Evolutionary conservation across 2,888 invertebrate genomes (phyloP).

Genomic region (Scrobipalpa atriplicella): DNA sequence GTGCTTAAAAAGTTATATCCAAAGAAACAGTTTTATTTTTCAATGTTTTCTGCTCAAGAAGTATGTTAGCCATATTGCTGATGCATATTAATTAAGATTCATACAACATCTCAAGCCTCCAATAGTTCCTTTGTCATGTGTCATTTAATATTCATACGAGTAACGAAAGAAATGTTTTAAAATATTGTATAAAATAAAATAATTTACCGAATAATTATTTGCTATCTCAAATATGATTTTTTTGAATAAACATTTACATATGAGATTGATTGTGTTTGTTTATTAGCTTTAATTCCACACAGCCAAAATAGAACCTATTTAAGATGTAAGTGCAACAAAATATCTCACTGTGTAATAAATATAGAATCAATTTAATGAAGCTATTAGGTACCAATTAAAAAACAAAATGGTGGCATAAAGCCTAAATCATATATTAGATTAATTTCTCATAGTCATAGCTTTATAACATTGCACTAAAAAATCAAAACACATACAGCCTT

Average conservation of each 20-base stretch:
- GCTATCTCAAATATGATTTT: slow-evolving; percentile 81
- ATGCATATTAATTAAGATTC: slow-evolving; percentile 62
- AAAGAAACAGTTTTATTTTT: slow-evolving; percentile 11
- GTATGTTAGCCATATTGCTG: slow-evolving; percentile 71
- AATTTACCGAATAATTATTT: slow-evolving; percentile 76
- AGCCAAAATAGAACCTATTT: background rate
- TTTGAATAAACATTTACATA: slow-evolving; percentile 80
- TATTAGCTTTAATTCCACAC: background rate
- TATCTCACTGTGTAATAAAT: too few relatives aligned
- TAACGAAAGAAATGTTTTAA: slow-evolving; percentile 66
- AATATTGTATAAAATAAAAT: slow-evolving; percentile 71
- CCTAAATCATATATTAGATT: too few relatives aligned
- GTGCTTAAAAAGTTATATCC: too few relatives aligned
- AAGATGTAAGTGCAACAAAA: too few relatives aligned
- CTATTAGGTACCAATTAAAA: too few relatives aligned
- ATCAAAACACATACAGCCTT: slow-evolving; percentile 20
- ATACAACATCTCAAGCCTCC: slow-evolving; percentile 76
- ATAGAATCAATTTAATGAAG: too few relatives aligned
- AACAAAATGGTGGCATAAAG: too few relatives aligned
- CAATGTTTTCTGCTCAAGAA: slow-evolving; percentile 39
- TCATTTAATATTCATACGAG: slow-evolving; percentile 77
- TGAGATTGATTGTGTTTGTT: slow-evolving; percentile 42
- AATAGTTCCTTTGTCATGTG: slow-evolving; percentile 83
- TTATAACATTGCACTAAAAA: slow-evolving; percentile 7
- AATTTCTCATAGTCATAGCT: background rate